Percentiles rank a stretch among this genome's conserved stretches.
These are phyloP conservation scores for Anomalospiza imberbis DNA, from an alignment of 2,797 vertebrate species.

Conservation along the genomic window DNA sequence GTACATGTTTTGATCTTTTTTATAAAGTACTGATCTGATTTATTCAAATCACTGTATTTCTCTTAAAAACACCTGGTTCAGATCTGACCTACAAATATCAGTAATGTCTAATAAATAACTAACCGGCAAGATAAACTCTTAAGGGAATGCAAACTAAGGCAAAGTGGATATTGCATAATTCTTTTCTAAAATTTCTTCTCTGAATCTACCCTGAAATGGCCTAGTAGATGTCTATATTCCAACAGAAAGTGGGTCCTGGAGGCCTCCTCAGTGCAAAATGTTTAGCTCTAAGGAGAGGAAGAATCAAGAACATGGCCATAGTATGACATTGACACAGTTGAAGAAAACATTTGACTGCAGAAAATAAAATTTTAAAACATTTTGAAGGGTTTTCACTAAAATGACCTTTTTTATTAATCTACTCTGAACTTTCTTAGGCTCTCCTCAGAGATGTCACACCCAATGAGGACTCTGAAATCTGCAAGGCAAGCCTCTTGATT, in stretches of 20 bases:
- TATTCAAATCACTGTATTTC: neutral
- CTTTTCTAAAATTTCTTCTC: neutral
- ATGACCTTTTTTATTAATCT: neutral
- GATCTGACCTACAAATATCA: neutral
- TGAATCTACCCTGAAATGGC: neutral
- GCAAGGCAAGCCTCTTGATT: conserved; percentile 6
- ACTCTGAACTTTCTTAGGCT: neutral
- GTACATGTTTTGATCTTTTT: neutral
- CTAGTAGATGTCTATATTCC: neutral
- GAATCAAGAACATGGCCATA: neutral
- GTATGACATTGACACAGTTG: neutral
- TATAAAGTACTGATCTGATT: neutral
- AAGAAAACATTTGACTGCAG: neutral
- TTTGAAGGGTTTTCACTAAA: neutral
- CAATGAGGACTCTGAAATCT: neutral
- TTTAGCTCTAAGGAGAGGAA: neutral
- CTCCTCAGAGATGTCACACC: neutral
- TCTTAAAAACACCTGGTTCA: neutral
- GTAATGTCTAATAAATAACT: neutral
- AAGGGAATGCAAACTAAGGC: neutral
- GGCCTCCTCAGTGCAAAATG: neutral
- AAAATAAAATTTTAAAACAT: neutral
- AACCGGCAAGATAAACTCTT: neutral
- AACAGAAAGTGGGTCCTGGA: neutral
- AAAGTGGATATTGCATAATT: neutral